Conservation (phyloP, 2,113 vertebrate genomes). For the Taxidea taxus region DNA sequence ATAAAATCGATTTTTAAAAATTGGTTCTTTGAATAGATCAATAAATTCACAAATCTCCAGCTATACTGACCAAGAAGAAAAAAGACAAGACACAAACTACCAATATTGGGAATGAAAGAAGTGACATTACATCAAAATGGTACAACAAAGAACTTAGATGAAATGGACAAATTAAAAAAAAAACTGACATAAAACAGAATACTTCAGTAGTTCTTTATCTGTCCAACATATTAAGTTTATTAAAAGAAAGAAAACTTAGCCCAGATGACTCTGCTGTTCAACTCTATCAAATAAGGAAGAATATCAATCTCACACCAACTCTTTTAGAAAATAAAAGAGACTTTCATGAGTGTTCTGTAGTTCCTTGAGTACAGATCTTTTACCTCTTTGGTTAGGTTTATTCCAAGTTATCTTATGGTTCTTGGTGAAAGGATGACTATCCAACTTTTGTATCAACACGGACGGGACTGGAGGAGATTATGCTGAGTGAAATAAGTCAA, state of each 20-base stretch:
- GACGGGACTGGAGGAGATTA: too few relatives aligned
- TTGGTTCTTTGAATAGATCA: neutral
- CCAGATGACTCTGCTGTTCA: neutral
- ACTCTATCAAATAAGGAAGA: neutral
- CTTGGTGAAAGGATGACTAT: too few relatives aligned
- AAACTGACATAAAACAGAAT: neutral
- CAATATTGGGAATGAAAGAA: neutral
- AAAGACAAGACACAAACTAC: neutral
- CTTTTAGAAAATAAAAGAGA: neutral
- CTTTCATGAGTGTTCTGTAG: too few relatives aligned
- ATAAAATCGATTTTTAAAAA: neutral
- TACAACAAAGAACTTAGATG: neutral
- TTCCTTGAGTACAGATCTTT: too few relatives aligned
- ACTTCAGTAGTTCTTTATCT: neutral
- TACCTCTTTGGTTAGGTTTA: too few relatives aligned
- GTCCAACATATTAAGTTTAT: neutral
- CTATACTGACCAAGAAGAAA: neutral
- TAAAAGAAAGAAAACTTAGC: neutral
- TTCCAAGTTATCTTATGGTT: too few relatives aligned
- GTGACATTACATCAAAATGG: neutral
- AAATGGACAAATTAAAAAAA: neutral
- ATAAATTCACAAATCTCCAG: neutral
- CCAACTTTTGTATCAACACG: too few relatives aligned
- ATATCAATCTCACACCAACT: neutral
- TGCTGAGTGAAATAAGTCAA: too few relatives aligned